A percentile compares a stretch with the other conserved stretches of the same genome.
These are phyloP conservation scores for Latrodectus elegans DNA, from an alignment of 2,888 invertebrate species.

Conservation along the genomic window DNA sequence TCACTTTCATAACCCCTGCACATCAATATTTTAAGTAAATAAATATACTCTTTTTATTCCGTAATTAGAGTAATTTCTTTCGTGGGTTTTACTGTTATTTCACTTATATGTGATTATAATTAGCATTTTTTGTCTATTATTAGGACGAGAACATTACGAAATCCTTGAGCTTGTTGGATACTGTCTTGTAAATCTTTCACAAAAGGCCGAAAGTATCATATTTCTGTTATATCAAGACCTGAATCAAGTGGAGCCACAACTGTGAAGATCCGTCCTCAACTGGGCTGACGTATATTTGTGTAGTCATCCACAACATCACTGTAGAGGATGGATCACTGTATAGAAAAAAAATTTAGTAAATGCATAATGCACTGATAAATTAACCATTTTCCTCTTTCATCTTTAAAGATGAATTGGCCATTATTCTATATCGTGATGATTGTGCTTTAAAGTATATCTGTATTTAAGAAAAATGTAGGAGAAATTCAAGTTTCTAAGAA, in stretches of 20 bases:
- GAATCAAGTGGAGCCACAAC: conserved; percentile 9
- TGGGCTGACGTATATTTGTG: too few species aligned
- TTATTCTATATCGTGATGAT: conserved; percentile 23
- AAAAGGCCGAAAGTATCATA: not conserved
- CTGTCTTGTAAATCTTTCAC: conserved; percentile 46
- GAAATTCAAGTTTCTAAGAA: conserved; percentile 17
- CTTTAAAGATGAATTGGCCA: not conserved
- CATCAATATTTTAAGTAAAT: too few species aligned
- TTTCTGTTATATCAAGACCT: conserved; percentile 7
- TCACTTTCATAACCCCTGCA: too few species aligned
- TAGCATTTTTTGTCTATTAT: conserved; percentile 1
- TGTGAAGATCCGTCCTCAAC: conserved; percentile 33
- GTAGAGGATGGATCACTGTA: too few species aligned
- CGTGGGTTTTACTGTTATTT: too few species aligned
- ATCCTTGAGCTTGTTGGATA: conserved; percentile 70
- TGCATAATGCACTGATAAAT: too few species aligned
- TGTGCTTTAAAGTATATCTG: conserved; percentile 28
- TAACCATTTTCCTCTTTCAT: not conserved
- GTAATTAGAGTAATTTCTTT: too few species aligned
- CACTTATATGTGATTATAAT: not conserved
- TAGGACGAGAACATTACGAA: conserved; percentile 70
- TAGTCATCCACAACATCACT: too few species aligned
- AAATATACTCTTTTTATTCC: too few species aligned
- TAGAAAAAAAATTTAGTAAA: too few species aligned
- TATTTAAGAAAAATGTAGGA: conserved; percentile 25